These are phyloP conservation scores for Cosmopolites sordidus DNA, from an alignment of 2,888 invertebrate species.

Conservation along the genomic window DNA sequence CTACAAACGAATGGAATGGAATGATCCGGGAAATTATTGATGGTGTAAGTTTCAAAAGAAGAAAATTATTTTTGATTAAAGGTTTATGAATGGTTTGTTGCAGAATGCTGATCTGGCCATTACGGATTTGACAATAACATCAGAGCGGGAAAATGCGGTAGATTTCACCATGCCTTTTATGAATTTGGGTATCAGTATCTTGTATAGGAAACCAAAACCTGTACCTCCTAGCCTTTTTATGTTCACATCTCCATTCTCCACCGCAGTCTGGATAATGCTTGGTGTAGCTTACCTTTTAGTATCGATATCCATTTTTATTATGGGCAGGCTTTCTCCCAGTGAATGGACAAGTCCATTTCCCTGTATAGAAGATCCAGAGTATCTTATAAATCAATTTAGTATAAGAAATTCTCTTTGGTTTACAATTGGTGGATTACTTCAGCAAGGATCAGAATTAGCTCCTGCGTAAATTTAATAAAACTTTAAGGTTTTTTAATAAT, in stretches of 20 bases:
- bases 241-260: slow-evolving; percentile 86
- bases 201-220: slow-evolving; percentile 82
- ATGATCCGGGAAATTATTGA: slow-evolving; percentile 71
- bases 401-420: slow-evolving; percentile 86
- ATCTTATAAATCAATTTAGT: slow-evolving; percentile 78
- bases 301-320: slow-evolving; percentile 71
- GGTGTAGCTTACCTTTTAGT: slow-evolving; percentile 77
- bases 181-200: slow-evolving; percentile 86
- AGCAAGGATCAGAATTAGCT: slow-evolving; percentile 84
- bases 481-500: background rate
- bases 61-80: too few relatives aligned
- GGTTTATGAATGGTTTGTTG: slow-evolving; percentile 6
- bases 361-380: slow-evolving; percentile 78
- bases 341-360: slow-evolving; percentile 89
- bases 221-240: slow-evolving; percentile 86
- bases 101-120: slow-evolving; percentile 88
- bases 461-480: slow-evolving; percentile 59
- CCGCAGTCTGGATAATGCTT: slow-evolving; percentile 76
- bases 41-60: slow-evolving; percentile 53
- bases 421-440: slow-evolving; percentile 76
- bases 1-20: slow-evolving; percentile 65
- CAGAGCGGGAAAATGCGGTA: slow-evolving; percentile 80
- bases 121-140: slow-evolving; percentile 85
- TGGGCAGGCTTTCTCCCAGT: slow-evolving; percentile 76
- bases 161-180: slow-evolving; percentile 96